phyloP scores from a whole-genome alignment of 2,113 vertebrate species.

The Colaptes auratus region DNA sequence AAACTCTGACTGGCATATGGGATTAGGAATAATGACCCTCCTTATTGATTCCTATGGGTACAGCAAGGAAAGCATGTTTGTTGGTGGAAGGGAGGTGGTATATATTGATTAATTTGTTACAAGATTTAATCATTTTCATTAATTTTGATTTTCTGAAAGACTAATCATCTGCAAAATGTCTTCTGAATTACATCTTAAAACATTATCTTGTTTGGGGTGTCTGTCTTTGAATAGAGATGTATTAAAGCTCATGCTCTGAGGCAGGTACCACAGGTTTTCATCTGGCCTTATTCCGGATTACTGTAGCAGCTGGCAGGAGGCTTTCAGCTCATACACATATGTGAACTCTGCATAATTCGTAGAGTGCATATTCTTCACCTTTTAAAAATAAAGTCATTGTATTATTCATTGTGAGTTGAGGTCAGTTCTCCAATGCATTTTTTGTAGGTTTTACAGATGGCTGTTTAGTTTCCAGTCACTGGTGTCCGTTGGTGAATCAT shows the following conservation, averaged over 20 bases:
- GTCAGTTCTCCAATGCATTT: neutral
- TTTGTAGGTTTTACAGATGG: neutral
- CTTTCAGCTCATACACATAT: neutral
- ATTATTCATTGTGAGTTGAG: neutral
- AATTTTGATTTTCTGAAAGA: neutral
- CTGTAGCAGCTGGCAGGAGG: neutral
- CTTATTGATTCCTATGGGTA: neutral
- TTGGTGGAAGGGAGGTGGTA: rapidly evolving
- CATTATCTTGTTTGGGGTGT: neutral
- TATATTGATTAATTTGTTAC: neutral
- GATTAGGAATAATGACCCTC: neutral
- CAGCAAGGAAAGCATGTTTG: rapidly evolving
- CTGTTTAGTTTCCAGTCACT: neutral
- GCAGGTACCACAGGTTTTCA: neutral
- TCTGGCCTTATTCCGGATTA: neutral
- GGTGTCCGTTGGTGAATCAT: neutral
- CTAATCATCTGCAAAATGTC: neutral
- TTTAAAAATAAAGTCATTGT: neutral
- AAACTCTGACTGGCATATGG: neutral
- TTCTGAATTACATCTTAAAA: neutral
- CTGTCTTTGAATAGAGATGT: neutral
- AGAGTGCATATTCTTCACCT: neutral
- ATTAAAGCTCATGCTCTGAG: neutral
- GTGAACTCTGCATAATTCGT: neutral
- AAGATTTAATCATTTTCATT: neutral